These are phyloP conservation scores for Hipparchia sbordonii DNA, from an alignment of 2,888 invertebrate species.

Conservation along the genomic window DNA sequence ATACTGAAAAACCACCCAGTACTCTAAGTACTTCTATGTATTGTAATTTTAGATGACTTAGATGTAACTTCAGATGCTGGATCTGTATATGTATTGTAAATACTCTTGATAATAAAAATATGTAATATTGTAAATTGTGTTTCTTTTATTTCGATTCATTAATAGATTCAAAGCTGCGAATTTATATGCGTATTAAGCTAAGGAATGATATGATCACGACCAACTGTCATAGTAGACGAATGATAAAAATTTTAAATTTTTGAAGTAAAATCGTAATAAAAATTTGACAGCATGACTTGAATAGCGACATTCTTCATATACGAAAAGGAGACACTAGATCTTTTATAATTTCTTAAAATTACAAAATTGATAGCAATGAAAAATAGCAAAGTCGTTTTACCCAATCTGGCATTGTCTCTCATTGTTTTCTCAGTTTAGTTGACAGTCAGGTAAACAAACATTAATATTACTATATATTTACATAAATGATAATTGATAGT, in stretches of 20 bases:
- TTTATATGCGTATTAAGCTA: neutral
- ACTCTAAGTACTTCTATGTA: neutral
- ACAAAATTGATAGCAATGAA: neutral
- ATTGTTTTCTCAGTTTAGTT: constrained; percentile 9
- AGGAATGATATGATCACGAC: neutral
- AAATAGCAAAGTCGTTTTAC: neutral
- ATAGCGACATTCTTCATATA: no score
- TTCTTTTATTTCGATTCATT: neutral
- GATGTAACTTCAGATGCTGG: no score
- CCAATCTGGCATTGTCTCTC: neutral
- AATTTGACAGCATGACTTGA: no score
- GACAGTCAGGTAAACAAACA: neutral
- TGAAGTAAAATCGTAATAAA: no score
- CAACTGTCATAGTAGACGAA: no score
- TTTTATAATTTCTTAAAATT: neutral
- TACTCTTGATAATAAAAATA: constrained; percentile 6
- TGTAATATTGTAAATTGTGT: neutral
- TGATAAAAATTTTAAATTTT: no score
- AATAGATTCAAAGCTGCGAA: neutral
- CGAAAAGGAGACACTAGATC: no score
- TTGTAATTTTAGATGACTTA: constrained; percentile 5
- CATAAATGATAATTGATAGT: constrained; percentile 18
- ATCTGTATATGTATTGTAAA: constrained; percentile 16
- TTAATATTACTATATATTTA: constrained; percentile 15
- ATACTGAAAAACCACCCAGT: neutral